These are phyloP conservation scores for Haliclona indistincta DNA, from an alignment of 37 sponge, comb jelly and placozoan genomes.

Conservation along the genomic window DNA sequence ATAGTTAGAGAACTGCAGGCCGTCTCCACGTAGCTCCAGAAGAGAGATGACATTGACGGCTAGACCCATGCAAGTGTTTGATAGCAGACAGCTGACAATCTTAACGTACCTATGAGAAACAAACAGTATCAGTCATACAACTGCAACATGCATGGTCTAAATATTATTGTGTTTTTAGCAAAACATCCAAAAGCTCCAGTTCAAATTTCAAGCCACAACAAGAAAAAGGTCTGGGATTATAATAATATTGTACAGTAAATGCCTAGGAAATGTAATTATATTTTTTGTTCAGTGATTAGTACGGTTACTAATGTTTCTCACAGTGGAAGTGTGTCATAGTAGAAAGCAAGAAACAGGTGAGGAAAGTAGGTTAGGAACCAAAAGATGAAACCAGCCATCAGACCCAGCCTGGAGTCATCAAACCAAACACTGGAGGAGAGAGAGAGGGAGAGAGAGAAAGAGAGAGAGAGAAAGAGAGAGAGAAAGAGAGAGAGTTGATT, in stretches of 20 bases:
- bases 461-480: background rate
- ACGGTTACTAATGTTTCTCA: background rate
- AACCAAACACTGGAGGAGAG: constrained; percentile 49
- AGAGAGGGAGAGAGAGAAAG: background rate
- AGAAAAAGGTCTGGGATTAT: background rate
- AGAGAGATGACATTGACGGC: background rate
- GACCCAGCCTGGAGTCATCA: constrained; percentile 33
- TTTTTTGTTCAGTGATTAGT: background rate
- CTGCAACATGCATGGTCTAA: background rate
- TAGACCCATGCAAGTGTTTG: constrained; percentile 26
- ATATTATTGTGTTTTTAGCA: background rate
- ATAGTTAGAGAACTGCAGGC: constrained; percentile 53
- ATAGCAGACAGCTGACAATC: background rate
- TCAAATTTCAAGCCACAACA: too few relatives aligned
- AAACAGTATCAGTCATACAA: background rate
- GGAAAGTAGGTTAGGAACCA: constrained; percentile 53
- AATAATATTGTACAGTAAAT: constrained; percentile 1
- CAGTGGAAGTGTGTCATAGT: constrained; percentile 14
- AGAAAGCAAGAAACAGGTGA: constrained; percentile 21
- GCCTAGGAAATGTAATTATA: background rate
- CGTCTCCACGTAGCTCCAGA: constrained; percentile 26
- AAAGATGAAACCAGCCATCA: constrained; percentile 24
- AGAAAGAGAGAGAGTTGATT: background rate
- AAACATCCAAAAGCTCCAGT: background rate
- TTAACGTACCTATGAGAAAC: background rate